Evolutionary conservation across 2,797 vertebrate genomes (phyloP).

Genomic region (Aplochiton taeniatus): DNA sequence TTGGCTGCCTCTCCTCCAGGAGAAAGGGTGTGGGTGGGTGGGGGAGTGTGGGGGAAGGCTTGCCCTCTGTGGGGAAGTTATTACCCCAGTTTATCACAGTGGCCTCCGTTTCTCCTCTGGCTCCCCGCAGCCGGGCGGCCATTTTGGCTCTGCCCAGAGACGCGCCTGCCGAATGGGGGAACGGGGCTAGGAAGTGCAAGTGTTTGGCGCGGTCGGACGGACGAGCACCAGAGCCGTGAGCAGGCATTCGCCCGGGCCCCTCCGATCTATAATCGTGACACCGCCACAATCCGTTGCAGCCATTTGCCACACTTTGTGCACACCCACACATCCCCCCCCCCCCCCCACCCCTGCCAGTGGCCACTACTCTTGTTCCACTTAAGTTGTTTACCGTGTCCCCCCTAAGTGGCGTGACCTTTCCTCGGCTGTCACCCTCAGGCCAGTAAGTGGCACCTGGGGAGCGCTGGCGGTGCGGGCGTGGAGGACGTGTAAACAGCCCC

Average conservation of each 20-base stretch:
- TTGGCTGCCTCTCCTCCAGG: conserved; percentile 62
- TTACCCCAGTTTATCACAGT: conserved; percentile 61
- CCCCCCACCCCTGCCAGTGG: background rate
- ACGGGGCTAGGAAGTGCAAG: no score
- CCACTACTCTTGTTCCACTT: background rate
- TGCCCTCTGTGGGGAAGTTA: conserved; percentile 57
- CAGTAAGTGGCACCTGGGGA: conserved; percentile 6
- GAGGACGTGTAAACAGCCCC: background rate
- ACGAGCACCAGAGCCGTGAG: no score
- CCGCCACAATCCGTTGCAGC: no score
- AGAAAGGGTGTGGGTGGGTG: conserved; percentile 26
- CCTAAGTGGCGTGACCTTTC: conserved; percentile 19
- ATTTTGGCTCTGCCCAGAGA: conserved; percentile 18
- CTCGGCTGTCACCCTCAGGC: background rate
- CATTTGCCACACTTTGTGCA: background rate
- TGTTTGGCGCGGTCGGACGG: no score
- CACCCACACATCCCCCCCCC: no score
- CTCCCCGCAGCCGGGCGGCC: conserved; percentile 21
- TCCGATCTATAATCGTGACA: no score
- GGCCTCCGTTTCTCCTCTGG: conserved; percentile 34
- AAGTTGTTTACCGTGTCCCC: background rate
- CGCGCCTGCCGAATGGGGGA: no score
- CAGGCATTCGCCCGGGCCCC: no score
- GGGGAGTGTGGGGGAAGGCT: conserved; percentile 44
- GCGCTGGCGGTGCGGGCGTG: background rate